Base-by-base conservation (phyloP, 2,113 vertebrate genomes). In the Pogona vitticeps region DNA sequence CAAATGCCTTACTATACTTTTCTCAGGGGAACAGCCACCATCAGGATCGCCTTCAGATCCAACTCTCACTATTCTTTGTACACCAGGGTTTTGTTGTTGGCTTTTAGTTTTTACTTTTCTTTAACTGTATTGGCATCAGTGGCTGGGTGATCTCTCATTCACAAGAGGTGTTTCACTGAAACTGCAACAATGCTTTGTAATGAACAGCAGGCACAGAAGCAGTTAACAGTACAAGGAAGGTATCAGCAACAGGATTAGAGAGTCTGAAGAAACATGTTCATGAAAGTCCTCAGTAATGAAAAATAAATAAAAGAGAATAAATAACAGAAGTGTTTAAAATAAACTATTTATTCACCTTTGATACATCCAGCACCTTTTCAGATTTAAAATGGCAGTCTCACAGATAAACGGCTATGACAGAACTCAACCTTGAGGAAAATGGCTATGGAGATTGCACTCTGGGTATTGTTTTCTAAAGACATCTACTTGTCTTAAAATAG, bases 111-210 rank as follows among this genome's bases (percentile, higher is more conserved):
- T n/a, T n/a, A n/a, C n/a, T n/a, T n/a, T n/a, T n/a, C n/a, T n/a
- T n/a, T n/a, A n/a, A n/a, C n/a, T n/a, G n/a, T n/a, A n/a, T n/a
- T n/a, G n/a, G n/a, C n/a, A n/a, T n/a, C n/a, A n/a, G n/a, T n/a
- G n/a, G n/a, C n/a, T n/a, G n/a, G n/a, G n/a, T n/a, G n/a, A 81
- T 46, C 61, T 61, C 82, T 92, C 75, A 90, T 91, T 93, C 90
- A 91, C 61, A 85, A 90, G 77, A 12, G 72, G 89, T 56, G 26
- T 76, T 23, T 58, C n/a, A 31, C 0, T 84, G 72, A 76, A 91
- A 72, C 42, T 71, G 80, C 42, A 88, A 63, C 5, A 87, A 86
- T 81, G 58, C 58, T 73, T 73, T 80, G 84, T 31, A 86, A 90
- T 84, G 89, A 78, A n/a, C 87, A 82, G 76, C 91, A 63, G 33